These are phyloP conservation scores for Alouatta palliata DNA, from an alignment of 2,113 vertebrate species.

Conservation along the genomic window DNA sequence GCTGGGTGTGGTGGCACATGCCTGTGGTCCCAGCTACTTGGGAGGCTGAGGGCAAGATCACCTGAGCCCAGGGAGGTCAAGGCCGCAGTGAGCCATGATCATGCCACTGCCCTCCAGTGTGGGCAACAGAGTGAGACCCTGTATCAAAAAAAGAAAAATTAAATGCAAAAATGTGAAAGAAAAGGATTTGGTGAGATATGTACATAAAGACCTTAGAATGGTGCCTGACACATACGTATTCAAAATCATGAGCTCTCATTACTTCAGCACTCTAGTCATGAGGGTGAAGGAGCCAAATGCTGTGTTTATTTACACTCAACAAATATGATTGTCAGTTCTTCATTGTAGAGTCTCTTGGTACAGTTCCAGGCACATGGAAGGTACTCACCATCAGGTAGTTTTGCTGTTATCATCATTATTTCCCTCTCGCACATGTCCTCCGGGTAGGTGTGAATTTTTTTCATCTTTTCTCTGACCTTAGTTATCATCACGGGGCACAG, in stretches of 20 bases:
- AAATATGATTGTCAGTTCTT: neutral
- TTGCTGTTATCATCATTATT: neutral
- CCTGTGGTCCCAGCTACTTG: no score
- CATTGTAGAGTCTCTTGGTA: neutral
- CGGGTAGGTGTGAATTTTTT: neutral
- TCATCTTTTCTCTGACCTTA: neutral
- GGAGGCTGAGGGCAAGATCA: no score
- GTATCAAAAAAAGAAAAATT: no score
- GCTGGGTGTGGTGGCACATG: no score
- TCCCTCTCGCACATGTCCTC: neutral
- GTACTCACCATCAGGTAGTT: neutral
- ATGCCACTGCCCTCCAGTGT: no score
- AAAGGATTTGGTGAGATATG: no score
- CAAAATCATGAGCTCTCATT: neutral
- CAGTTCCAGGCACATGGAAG: neutral
- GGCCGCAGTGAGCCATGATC: no score
- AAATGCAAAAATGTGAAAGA: no score
- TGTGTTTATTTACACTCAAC: neutral
- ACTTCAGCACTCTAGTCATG: neutral
- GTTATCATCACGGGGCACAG: neutral
- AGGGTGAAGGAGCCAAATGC: neutral
- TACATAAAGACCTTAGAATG: neutral
- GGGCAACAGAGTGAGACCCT: no score
- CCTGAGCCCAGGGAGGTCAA: no score
- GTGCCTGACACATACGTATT: neutral